Base-by-base conservation (phyloP, 1,140 invertebrate genomes). In the Danaus melanippus region DNA sequence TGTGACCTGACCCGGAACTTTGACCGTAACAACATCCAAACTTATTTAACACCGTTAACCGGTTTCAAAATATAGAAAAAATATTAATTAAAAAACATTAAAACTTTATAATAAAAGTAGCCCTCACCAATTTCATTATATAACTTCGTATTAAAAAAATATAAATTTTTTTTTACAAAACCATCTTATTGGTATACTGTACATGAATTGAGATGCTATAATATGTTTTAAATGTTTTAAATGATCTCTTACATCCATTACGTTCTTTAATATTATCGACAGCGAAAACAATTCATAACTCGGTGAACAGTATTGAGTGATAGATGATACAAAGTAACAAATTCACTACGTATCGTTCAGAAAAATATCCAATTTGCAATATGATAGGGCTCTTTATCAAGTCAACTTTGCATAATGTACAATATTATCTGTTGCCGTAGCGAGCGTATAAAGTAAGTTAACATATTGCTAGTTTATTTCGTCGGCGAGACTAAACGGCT, bases 401-500 rank as follows among this genome's bases (percentile, higher is more conserved):
- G 66, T 71, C 66, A 71, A 68, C 68, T 68, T 66, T 66, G 64
- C 69, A 71, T 69, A 71, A 71, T 69, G 60, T 60, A 66, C 57
- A 67, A 63, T 68, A 66, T 63, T 58, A 64, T 58, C 58, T 53
- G 56, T 50, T 53, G 60, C 64, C 46, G 50, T 42, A 45, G 42
- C 65, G 62, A 60, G 53, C 56, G 62, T 66, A 64, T 70, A 68
- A 69, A 60, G 62, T 71, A 74, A 67, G 56, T 60, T 62, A 63
- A 71, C 71, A 75, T 74, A 74, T 64, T 70, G 69, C 66, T 64
- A 73, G 66, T 76, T 74, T 72, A 75, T 73, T 71, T 71, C 70
- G 76, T 71, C 61, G 69, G 49, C 66, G 68, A 32, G 57, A 60
- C 70, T 75, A 73, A 75, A 74, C 71, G 69, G 71, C 68, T 74